Conservation (phyloP, 2,113 vertebrate species). For the Danio rerio region DNA sequence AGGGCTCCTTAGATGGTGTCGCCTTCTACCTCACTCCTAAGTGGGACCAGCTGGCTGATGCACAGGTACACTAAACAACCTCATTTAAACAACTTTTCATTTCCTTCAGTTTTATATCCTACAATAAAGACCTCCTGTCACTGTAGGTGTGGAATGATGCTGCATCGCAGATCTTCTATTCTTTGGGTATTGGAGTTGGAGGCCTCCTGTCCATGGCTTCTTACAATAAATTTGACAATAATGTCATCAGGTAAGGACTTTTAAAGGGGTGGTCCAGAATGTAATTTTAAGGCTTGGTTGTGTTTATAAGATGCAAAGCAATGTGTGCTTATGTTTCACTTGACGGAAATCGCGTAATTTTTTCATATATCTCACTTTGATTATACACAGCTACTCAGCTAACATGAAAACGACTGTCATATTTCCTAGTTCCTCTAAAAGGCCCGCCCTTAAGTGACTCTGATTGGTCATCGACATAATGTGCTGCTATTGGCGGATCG, state of each 20-base stretch:
- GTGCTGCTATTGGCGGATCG: no score
- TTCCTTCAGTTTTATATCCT: neutral
- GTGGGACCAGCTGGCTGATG: constrained; percentile 76
- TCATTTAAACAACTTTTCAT: neutral
- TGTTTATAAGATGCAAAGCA: no score
- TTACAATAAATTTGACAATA: constrained; percentile 86
- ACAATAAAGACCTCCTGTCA: neutral
- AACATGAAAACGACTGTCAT: no score
- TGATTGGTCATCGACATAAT: no score
- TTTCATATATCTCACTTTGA: no score
- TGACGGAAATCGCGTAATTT: no score
- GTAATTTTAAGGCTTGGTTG: no score
- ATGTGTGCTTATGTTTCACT: no score
- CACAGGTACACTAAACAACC: constrained; percentile 72
- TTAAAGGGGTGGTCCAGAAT: no score
- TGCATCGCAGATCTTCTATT: constrained; percentile 85
- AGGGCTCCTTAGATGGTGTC: constrained; percentile 78
- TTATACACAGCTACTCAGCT: no score
- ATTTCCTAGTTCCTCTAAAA: no score
- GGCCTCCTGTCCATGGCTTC: constrained; percentile 84
- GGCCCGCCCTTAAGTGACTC: no score
- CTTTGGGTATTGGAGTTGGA: constrained; percentile 82
- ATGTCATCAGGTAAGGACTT: constrained; percentile 78
- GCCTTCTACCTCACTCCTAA: constrained; percentile 80
- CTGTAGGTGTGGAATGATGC: constrained; percentile 84